Evolutionary conservation across 2,888 invertebrate species (phyloP), one percentile per base, ranked within the genome.

Genomic region (Drosophila pseudotalamancana): DNA sequence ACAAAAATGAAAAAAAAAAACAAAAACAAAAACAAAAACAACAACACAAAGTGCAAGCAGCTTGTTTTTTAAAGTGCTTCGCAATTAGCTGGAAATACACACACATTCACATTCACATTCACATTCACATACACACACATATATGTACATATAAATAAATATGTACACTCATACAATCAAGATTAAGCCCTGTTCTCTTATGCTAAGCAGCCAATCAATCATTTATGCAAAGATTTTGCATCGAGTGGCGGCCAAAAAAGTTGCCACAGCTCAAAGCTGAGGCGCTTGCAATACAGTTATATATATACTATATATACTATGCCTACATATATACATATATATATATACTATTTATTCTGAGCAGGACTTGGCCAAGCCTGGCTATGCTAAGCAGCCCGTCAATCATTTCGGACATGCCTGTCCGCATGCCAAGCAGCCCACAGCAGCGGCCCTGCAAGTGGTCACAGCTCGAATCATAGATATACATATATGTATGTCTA

Each of bases 391-490:
- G 3, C 25, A 42, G 16, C 16, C 5, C 25, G 27, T 40, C 9
- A 29, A 29, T 6, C 19, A 12, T 14, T 32, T 6, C 8, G 11
- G 8, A 11, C 29, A 29, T 6, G 12, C 6, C 32, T 3, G 16
- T 18, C 42, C 18, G 42, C 42, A 42, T 12, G 1, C 14, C 4
- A 11, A 4, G 6, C 9, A 1, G 6, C 2, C 31, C n/a, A 43
- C 43, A 43, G 43, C 29, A 29, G 2, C 16, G 43, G 43, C 43
- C 43, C 12, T n/a, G 12, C 45, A 23, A 57, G 43, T 45, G 14
- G 62, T 16, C 27, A 29, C 64, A 54, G 29, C 27, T 14, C n/a
- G 37, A n/a, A n/a, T n/a, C n/a, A n/a, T n/a, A n/a, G n/a, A n/a
- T n/a, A n/a, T n/a, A n/a, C n/a, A n/a, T n/a, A n/a, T n/a, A n/a